phyloP scores from a whole-genome alignment of 2,888 invertebrate species.

The Callinectes sapidus region DNA sequence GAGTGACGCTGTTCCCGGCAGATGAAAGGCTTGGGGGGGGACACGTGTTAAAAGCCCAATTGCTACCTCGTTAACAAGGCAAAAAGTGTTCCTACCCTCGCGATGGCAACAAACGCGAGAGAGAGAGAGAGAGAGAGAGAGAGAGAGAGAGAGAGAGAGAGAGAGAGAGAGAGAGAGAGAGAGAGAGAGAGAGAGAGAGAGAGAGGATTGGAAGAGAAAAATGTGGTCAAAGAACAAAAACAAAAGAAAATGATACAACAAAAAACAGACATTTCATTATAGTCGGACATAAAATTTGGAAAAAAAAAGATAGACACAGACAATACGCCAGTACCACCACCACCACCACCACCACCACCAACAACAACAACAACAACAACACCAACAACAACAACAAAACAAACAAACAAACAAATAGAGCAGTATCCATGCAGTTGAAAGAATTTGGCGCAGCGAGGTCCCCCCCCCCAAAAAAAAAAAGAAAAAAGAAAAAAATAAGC shows the following conservation, averaged over 20 bases:
- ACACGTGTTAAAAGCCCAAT: no score
- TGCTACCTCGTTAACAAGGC: no score
- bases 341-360: not conserved
- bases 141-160: no score
- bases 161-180: no score
- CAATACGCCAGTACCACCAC: not conserved
- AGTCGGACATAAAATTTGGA: not conserved
- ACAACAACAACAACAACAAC: not conserved
- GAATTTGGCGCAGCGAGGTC: not conserved
- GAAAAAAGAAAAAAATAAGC: not conserved
- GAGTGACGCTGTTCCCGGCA: no score
- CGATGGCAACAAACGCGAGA: no score
- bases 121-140: no score
- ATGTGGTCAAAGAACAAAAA: no score
- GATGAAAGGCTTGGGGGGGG: no score
- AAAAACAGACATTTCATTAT: not conserved
- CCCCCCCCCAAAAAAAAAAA: not conserved
- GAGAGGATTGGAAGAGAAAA: no score
- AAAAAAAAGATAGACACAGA: not conserved
- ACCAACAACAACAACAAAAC: not conserved
- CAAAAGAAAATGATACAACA: not conserved
- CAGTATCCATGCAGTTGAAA: not conserved
- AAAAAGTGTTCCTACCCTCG: no score
- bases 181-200: no score
- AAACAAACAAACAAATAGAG: conserved; percentile 6